phyloP scores from a whole-genome alignment of 2,888 invertebrate species.

The Amphipoea oculea region DNA sequence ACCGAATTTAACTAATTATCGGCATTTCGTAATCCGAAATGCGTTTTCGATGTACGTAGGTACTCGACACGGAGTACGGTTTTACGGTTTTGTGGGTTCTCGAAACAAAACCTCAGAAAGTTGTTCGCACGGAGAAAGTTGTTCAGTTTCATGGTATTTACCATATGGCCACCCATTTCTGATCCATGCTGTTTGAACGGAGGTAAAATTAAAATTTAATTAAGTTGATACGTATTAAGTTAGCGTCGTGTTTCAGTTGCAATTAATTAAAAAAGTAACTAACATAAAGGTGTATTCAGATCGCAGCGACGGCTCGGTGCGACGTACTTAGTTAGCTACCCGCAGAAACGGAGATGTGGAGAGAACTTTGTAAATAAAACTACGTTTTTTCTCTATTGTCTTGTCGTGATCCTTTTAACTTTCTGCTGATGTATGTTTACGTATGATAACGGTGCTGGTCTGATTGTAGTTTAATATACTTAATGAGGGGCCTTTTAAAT shows the following conservation, averaged over 20 bases:
- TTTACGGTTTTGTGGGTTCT: conserved; percentile 16
- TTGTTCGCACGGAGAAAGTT: background rate
- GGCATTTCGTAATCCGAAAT: conserved; percentile 34
- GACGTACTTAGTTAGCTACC: background rate
- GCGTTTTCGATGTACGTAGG: conserved; percentile 37
- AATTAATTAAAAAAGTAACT: conserved; percentile 53
- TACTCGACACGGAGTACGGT: conserved; percentile 7
- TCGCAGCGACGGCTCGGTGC: background rate
- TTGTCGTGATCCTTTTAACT: conserved; percentile 6
- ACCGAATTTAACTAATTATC: conserved; percentile 24
- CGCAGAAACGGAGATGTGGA: background rate
- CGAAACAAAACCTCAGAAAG: conserved; percentile 42
- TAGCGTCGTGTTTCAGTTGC: conserved; percentile 30
- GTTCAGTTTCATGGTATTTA: background rate
- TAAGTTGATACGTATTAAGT: conserved; percentile 30
- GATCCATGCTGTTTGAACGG: background rate
- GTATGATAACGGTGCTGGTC: background rate
- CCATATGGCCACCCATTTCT: background rate
- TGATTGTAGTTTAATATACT: background rate
- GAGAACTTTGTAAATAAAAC: background rate
- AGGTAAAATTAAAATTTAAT: conserved; percentile 44
- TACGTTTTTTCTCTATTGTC: background rate
- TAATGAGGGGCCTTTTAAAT: background rate
- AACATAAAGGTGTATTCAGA: conserved; percentile 20
- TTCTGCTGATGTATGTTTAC: background rate